Conservation (phyloP, 1,140 invertebrate species). For the Zaprionus taronus region DNA sequence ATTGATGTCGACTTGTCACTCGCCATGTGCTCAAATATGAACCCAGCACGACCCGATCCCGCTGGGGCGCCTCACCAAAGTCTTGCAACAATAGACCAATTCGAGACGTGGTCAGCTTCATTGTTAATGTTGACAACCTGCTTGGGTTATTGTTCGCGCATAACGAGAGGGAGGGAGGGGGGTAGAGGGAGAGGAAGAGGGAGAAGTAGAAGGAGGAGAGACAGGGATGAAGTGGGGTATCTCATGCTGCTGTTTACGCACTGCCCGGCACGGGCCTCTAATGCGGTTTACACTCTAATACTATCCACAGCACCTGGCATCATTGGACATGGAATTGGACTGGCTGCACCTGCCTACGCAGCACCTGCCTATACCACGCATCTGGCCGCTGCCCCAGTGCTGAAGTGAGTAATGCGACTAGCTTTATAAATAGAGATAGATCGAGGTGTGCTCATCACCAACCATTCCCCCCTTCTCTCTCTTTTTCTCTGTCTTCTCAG, state of each 20-base stretch:
- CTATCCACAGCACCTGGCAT: conserved; percentile 61
- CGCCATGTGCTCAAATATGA: conserved; percentile 28
- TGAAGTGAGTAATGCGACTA: conserved; percentile 71
- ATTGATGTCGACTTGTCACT: conserved; percentile 58
- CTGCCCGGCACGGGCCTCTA: not conserved
- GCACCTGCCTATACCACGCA: conserved; percentile 72
- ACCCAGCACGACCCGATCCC: not conserved
- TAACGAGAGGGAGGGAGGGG: not conserved
- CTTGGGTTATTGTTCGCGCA: conserved; percentile 16
- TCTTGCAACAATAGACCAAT: conserved; percentile 26
- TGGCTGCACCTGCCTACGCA: conserved; percentile 70
- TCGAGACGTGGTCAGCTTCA: conserved; percentile 27
- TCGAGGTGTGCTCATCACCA: conserved; percentile 2
- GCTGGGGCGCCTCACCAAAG: not conserved
- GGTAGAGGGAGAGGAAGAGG: not conserved
- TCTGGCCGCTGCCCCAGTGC: conserved; percentile 69
- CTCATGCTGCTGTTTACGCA: conserved; percentile 17
- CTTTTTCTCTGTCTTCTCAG: conserved; percentile 26
- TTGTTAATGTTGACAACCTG: conserved; percentile 44
- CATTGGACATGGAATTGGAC: conserved; percentile 71
- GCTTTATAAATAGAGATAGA: conserved; percentile 59
- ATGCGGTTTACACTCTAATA: conserved; percentile 28
- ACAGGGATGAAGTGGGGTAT: not conserved
- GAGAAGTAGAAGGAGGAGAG: not conserved
- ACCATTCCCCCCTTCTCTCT: not conserved